phyloP scores from a whole-genome alignment of 2,797 vertebrate genomes.

The Alexandromys oeconomus region DNA sequence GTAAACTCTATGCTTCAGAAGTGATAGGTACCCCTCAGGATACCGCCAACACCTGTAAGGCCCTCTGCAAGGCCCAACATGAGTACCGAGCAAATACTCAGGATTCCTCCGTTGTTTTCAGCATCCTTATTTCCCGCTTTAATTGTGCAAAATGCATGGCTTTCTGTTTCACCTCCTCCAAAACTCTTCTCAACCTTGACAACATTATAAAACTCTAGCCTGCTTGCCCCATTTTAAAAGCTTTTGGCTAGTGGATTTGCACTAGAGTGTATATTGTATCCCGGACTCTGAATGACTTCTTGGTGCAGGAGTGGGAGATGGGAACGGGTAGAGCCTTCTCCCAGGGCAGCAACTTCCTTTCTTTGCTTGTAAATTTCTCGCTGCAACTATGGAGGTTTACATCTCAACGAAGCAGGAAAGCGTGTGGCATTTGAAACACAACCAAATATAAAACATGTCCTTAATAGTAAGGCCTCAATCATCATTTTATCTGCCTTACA shows the following conservation, averaged over 20 bases:
- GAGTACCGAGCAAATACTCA: not conserved
- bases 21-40: too few species aligned
- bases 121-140: not conserved
- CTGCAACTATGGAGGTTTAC: too few species aligned
- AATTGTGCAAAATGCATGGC: not conserved
- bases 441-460: not conserved
- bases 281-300: not conserved
- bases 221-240: not conserved
- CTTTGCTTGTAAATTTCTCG: not conserved
- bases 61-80: not conserved
- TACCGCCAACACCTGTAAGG: not conserved
- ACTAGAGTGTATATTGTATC: not conserved
- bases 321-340: not conserved
- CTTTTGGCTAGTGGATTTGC: not conserved
- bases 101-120: not conserved
- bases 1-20: not conserved
- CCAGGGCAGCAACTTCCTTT: not conserved
- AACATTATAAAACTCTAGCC: not conserved
- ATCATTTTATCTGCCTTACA: conserved; percentile 22
- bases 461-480: conserved; percentile 9
- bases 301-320: not conserved
- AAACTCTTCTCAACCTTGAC: not conserved
- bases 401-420: not conserved
- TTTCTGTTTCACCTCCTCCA: not conserved
- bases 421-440: not conserved